Evolutionary conservation across 2,888 invertebrate species (phyloP), one percentile per base, ranked within the genome.

Genomic region (Rosalia funebris): DNA sequence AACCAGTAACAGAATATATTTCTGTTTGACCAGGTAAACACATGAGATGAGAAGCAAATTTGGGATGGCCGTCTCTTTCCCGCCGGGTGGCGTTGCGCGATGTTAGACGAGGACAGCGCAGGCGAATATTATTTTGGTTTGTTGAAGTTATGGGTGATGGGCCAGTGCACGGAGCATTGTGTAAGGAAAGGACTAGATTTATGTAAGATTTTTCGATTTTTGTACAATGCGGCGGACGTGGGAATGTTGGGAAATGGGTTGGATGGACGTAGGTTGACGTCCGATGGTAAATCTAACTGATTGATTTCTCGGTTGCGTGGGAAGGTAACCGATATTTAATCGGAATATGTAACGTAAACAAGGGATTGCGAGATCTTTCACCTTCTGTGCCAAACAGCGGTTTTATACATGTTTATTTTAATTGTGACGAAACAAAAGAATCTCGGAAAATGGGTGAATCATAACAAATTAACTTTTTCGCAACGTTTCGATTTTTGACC

Each of bases 171-270:
- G 19, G 56, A 12, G 45, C 39, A 56, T 56, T 48, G 56, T 47
- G 54, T 52, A 56, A 53, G 37, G 25, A 54, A 63, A 65, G 67
- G 65, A 50, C 62, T 34, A 66, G 64, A 68, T 64, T 68, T 68
- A 68, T 71, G 66, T 70, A 71, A 71, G 69, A 71, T 54, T 68
- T 65, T 60, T 44, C 12, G 58, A 62, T 52, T 65, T 63, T 66
- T 61, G 66, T 60, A 63, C 62, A 68, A 63, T 62, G 52, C 55
- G 60, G 5, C 54, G 56, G 65, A 71, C 71, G 71, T 71, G 71
- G 71, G 71, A 71, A 62, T 56, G 56, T 12, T 20, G 53, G 63
- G 57, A 65, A 69, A 71, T 71, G 69, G 71, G 55, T 55, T 65
- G 68, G 50, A 50, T 64, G 63, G 66, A 64, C 65, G 59, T 41